Percentiles rank a stretch among this genome's conserved stretches.
Conservation (phyloP, 2,888 invertebrate genomes). For the Drepana falcataria region DNA sequence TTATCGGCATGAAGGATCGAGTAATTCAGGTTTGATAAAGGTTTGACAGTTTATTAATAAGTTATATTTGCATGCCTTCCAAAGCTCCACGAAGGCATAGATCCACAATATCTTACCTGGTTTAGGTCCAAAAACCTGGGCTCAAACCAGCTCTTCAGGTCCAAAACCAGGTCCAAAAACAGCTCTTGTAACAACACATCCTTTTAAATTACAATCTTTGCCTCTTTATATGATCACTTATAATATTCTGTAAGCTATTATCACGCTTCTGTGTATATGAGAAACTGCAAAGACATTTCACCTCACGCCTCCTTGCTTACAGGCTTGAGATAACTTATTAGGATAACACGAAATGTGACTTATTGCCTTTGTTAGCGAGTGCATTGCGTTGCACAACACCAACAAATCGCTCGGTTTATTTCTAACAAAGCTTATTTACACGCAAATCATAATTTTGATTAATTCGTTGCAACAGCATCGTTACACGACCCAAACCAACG, state of each 20-base stretch:
- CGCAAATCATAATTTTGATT: conserved; percentile 54
- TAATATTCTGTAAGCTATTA: neutral
- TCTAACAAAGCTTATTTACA: conserved; percentile 37
- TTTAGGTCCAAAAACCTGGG: too few relatives aligned
- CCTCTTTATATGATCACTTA: too few relatives aligned
- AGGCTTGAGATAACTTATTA: conserved; percentile 23
- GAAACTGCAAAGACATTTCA: neutral
- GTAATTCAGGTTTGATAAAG: too few relatives aligned
- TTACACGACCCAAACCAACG: conserved; percentile 18
- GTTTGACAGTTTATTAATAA: too few relatives aligned
- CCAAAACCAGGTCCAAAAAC: too few relatives aligned
- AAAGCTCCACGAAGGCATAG: too few relatives aligned
- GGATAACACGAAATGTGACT: conserved; percentile 32
- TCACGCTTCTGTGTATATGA: neutral
- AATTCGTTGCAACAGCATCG: conserved; percentile 48
- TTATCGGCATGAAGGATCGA: too few relatives aligned
- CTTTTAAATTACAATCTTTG: too few relatives aligned
- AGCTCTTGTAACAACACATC: too few relatives aligned
- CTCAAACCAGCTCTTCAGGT: too few relatives aligned
- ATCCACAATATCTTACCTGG: too few relatives aligned
- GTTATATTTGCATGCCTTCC: too few relatives aligned
- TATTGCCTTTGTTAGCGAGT: conserved; percentile 45
- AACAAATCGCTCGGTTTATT: conserved; percentile 32
- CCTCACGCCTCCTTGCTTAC: neutral
- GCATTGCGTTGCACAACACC: conserved; percentile 24